phyloP scores from a whole-genome alignment of 2,888 invertebrate genomes.

The Polia nebulosa region DNA sequence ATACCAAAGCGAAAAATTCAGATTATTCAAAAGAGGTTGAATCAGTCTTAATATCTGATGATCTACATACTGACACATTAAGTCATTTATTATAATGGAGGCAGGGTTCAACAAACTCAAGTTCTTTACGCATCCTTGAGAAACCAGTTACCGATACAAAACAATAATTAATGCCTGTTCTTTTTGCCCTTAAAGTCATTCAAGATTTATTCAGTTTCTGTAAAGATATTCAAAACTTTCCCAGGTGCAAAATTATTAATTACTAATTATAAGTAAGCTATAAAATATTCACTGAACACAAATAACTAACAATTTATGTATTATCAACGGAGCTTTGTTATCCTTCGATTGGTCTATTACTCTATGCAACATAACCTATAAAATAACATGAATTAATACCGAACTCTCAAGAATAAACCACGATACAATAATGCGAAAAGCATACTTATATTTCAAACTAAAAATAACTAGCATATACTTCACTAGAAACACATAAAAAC shows the following conservation, averaged over 20 bases:
- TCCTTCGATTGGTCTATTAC: conserved; percentile 20
- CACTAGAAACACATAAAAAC: conserved; percentile 47
- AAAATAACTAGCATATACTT: conserved; percentile 28
- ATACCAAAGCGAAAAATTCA: too few species aligned
- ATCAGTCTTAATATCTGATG: too few species aligned
- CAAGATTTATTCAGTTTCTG: background rate
- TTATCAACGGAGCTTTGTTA: conserved; percentile 17
- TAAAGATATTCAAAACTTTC: background rate
- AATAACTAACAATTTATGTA: conserved; percentile 28
- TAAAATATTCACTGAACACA: conserved; percentile 25
- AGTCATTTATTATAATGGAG: background rate
- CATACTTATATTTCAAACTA: conserved; percentile 23
- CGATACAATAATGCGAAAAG: conserved; percentile 27
- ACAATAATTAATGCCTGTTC: background rate
- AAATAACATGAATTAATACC: conserved; percentile 36
- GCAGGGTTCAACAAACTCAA: conserved; percentile 22
- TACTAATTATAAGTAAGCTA: conserved; percentile 13
- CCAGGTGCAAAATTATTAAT: conserved; percentile 1
- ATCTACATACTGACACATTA: conserved; percentile 17
- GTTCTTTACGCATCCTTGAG: conserved; percentile 16
- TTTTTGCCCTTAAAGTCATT: background rate
- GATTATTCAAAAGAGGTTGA: too few species aligned
- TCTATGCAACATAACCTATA: conserved; percentile 29
- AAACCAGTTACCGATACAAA: conserved; percentile 13
- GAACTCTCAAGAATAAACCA: conserved; percentile 15